phyloP scores from a whole-genome alignment of 2,888 invertebrate genomes.

The Stenotaenia linearis region DNA sequence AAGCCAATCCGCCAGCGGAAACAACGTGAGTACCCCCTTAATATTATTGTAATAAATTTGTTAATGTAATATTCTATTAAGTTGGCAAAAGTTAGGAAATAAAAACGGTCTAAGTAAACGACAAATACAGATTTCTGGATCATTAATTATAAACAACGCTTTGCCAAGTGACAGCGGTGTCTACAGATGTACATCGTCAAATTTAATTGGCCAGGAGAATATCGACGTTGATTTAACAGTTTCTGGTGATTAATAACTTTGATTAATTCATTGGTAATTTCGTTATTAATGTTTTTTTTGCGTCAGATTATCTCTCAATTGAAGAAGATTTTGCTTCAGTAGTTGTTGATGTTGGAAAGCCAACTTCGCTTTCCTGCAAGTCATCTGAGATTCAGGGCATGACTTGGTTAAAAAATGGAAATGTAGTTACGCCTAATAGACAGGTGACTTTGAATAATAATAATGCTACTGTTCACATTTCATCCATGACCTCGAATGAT shows the following conservation, averaged over 20 bases:
- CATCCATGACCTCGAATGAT: not conserved
- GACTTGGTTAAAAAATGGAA: slow-evolving; percentile 11
- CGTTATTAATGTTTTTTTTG: too few relatives aligned
- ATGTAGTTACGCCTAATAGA: not conserved
- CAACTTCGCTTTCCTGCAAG: not conserved
- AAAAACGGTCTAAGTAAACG: not conserved
- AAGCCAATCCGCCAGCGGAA: not conserved
- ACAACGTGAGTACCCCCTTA: too few relatives aligned
- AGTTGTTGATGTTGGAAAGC: not conserved
- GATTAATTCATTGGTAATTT: too few relatives aligned
- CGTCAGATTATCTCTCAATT: too few relatives aligned
- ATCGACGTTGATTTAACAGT: not conserved
- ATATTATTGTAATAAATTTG: not conserved
- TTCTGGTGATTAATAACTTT: not conserved
- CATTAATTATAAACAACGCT: not conserved
- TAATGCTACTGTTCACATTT: not conserved
- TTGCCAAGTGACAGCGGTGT: not conserved
- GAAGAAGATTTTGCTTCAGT: not conserved
- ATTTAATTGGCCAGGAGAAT: not conserved
- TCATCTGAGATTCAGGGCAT: not conserved
- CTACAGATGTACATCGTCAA: not conserved
- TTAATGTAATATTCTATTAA: not conserved
- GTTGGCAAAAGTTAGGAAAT: not conserved
- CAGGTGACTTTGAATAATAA: not conserved
- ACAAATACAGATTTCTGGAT: not conserved